Base-by-base conservation (phyloP, 2,888 invertebrate genomes). In the Heteromyza rotundicornis region DNA sequence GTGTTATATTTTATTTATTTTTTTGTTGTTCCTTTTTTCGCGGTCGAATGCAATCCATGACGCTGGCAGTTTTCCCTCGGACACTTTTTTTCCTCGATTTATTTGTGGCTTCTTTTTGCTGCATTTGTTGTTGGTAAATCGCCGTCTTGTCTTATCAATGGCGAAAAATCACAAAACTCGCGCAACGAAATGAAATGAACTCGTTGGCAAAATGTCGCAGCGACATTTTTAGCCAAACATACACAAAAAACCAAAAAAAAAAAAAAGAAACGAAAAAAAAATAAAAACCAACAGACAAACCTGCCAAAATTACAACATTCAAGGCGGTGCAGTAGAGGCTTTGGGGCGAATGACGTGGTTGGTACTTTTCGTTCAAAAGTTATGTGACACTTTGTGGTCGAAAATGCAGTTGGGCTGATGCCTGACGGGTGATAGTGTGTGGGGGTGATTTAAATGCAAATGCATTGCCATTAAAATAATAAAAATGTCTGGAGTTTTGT, bases 391-490 rank as follows among this genome's bases (percentile, higher is more conserved):
- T n/a, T 27, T 27, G 27, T 27, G 27, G 27, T 27, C 27, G 10
- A 3, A 40, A 40, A 40, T 40, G 40, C 40, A 40, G 16, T 40
- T 40, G 40, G 5, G 40, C n/a, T n/a, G n/a, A n/a, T n/a, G n/a
- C n/a, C 32, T 40, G 40, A n/a, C 5, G 40, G 40, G 40, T n/a
- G n/a, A n/a, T n/a, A 40, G 40, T 40, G 40, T 7, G 40, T 7
- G 10, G 40, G 40, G 2, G n/a, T 47, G 47, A 47, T 47, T 47
- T 47, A 47, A 47, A 47, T 47, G 47, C 20, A 47, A 47, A 47
- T 47, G 47, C 47, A 47, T 47, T 20, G 20, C 47, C 47, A 40
- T 40, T 10, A 40, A 40, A 40, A 40, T 40, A 40, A 40, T 40
- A 40, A 40, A 40, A 40, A 40, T 40, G 40, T 40, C 40, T 40